phyloP scores from a whole-genome alignment of 2,888 invertebrate species.

The Meiosimyza decipiens region DNA sequence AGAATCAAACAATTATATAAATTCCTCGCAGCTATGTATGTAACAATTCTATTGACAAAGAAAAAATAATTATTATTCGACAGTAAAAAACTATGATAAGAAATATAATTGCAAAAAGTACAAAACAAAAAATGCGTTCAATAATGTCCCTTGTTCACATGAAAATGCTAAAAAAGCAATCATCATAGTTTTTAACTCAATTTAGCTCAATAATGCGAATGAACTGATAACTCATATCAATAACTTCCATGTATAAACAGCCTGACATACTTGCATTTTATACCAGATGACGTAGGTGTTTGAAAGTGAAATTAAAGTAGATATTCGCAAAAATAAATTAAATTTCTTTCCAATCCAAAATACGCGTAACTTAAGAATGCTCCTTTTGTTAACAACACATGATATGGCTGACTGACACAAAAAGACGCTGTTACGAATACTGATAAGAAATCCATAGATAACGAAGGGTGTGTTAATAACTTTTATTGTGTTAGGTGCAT shows the following conservation, averaged over 20 bases:
- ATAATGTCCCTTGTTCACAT: too few relatives aligned
- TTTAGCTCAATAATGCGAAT: conserved; percentile 2
- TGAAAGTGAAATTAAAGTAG: too few relatives aligned
- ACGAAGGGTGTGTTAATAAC: not conserved
- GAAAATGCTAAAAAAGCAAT: too few relatives aligned
- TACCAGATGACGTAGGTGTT: too few relatives aligned
- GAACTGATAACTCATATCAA: conserved; percentile 6
- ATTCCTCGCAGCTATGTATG: too few relatives aligned
- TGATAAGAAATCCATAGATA: conserved; percentile 17
- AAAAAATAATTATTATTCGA: too few relatives aligned
- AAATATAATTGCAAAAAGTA: too few relatives aligned
- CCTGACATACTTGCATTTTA: not conserved
- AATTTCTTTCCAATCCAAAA: not conserved
- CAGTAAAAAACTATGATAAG: too few relatives aligned
- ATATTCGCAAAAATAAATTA: too few relatives aligned
- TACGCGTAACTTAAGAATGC: not conserved
- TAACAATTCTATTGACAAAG: too few relatives aligned
- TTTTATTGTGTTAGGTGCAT: not conserved
- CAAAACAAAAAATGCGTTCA: too few relatives aligned
- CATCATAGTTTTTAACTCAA: not conserved
- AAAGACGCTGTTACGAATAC: not conserved
- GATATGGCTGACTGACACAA: not conserved
- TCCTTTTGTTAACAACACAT: not conserved
- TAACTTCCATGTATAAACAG: not conserved
- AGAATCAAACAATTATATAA: too few relatives aligned